A percentile compares a stretch with the other conserved stretches of the same genome.
These are phyloP conservation scores for Leuctra nigra DNA, from an alignment of 2,888 invertebrate genomes.

Conservation along the genomic window DNA sequence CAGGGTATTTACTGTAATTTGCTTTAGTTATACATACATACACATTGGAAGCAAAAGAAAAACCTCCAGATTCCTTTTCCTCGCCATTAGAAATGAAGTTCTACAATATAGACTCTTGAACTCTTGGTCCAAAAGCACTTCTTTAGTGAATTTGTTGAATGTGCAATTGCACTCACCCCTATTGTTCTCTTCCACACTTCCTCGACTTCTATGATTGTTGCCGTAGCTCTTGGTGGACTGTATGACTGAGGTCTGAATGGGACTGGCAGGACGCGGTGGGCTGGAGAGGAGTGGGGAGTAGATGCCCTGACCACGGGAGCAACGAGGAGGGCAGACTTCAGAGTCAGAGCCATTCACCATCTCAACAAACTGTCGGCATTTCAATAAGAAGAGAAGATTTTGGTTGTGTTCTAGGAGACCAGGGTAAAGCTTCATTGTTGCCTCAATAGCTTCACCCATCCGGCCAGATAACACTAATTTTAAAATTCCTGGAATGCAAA, in stretches of 20 bases:
- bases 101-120: too few species aligned
- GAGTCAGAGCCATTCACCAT: slow-evolving; percentile 92
- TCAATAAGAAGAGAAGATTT: slow-evolving; percentile 89
- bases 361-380: slow-evolving; percentile 97
- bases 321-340: slow-evolving; percentile 46
- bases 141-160: too few species aligned
- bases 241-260: slow-evolving; percentile 55
- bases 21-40: too few species aligned
- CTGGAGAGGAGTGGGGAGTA: slow-evolving; percentile 32
- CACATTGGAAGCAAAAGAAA: too few species aligned
- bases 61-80: too few species aligned
- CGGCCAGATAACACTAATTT: slow-evolving; percentile 86
- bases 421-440: slow-evolving; percentile 84
- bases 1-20: too few species aligned
- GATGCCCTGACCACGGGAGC: slow-evolving; percentile 39
- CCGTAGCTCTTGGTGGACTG: slow-evolving; percentile 60
- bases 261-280: slow-evolving; percentile 33
- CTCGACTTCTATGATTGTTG: slow-evolving; percentile 28
- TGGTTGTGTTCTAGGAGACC: slow-evolving; percentile 86
- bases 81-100: too few species aligned
- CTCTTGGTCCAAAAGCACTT: too few species aligned
- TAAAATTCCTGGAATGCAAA: slow-evolving; percentile 68
- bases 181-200: slow-evolving; percentile 32
- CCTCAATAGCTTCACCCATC: slow-evolving; percentile 92
- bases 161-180: slow-evolving; percentile 7